Percentiles rank a stretch among this genome's conserved stretches.
Evolutionary conservation across 2,888 invertebrate genomes (phyloP).

Genomic region (Suillia variegata): DNA sequence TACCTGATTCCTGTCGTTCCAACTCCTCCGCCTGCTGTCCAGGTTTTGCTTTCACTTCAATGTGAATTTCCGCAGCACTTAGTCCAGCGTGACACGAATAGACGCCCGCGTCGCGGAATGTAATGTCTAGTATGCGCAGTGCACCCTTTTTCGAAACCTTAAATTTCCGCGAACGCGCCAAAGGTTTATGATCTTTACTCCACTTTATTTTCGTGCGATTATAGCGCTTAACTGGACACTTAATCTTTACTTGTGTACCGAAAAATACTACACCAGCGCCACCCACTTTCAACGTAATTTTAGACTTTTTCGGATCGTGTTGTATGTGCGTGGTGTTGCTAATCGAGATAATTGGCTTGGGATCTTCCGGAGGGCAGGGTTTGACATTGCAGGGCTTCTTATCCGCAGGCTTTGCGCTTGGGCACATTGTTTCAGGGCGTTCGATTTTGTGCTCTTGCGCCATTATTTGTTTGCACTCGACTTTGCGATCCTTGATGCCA

Average conservation of each 20-base stretch:
- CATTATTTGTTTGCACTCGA: slow-evolving; percentile 90
- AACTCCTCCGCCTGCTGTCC: slow-evolving; percentile 83
- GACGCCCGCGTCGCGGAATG: slow-evolving; percentile 79
- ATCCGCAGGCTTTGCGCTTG: slow-evolving; percentile 74
- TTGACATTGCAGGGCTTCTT: slow-evolving; percentile 86
- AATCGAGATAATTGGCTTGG: slow-evolving; percentile 76
- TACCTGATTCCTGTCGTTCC: slow-evolving; percentile 63
- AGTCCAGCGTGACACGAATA: slow-evolving; percentile 87
- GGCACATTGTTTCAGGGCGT: slow-evolving; percentile 76
- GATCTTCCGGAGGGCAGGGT: slow-evolving; percentile 74
- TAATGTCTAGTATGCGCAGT: slow-evolving; percentile 80
- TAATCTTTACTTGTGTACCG: slow-evolving; percentile 90
- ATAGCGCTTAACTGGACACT: slow-evolving; percentile 86
- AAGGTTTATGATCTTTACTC: slow-evolving; percentile 83
- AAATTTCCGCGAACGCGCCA: slow-evolving; percentile 79
- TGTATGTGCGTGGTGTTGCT: slow-evolving; percentile 84
- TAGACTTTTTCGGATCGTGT: slow-evolving; percentile 79
- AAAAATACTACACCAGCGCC: slow-evolving; percentile 89
- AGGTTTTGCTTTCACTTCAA: slow-evolving; percentile 80
- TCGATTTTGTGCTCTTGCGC: slow-evolving; percentile 89
- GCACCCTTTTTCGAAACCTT: slow-evolving; percentile 92
- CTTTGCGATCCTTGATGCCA: slow-evolving; percentile 82
- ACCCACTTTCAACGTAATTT: slow-evolving; percentile 85
- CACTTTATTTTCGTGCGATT: slow-evolving; percentile 84
- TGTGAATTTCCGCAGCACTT: slow-evolving; percentile 78